Evolutionary conservation across 2,113 vertebrate genomes (phyloP), one percentile per base, ranked within the genome.

Genomic region (Ictidomys tridecemlineatus): DNA sequence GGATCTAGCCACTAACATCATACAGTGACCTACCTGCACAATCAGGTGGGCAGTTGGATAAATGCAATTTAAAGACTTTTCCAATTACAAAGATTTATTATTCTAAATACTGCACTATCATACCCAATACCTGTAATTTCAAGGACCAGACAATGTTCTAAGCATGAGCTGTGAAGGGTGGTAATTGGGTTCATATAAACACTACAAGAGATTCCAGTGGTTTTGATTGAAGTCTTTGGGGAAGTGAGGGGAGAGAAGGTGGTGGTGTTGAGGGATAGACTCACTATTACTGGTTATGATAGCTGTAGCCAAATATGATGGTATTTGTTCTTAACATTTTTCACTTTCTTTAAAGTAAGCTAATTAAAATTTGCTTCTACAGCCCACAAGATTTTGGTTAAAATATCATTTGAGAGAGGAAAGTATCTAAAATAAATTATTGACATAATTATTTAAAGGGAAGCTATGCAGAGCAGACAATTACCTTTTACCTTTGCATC

Each of bases 381-480:
- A 85, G 9, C 32, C 73, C 82, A 94, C 22, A 58, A 61, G 53
- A 10, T 77, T 94, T 94, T 51, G 70, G 37, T 74, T 95, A 93
- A 90, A 96, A 95, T 88, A 88, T 65, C 37, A 88, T 58, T 85
- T 65, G 18, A 87, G 91, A 65, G 48, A 78, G 26, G 94, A 95
- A 85, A 42, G 14, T 82, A 69, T 88, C 67, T 88, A 85, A 97
- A 96, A 69, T 65, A 32, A 92, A 56, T 74, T 77, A 86, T 77
- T 87, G 84, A 53, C 28, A 42, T 89, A 53, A 65, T 45, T 42
- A 86, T 92, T 48, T 76, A 74, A 97, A 94, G 73, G 79, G 16
- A 10, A 92, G 34, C 42, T 11, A 4, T 77, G 18, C 72, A 77
- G 79, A 5, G 12, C 26, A 77, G 53, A 90, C 14, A 17, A 73